Conservation (phyloP, 2,888 invertebrate species). For the Erannis defoliaria region DNA sequence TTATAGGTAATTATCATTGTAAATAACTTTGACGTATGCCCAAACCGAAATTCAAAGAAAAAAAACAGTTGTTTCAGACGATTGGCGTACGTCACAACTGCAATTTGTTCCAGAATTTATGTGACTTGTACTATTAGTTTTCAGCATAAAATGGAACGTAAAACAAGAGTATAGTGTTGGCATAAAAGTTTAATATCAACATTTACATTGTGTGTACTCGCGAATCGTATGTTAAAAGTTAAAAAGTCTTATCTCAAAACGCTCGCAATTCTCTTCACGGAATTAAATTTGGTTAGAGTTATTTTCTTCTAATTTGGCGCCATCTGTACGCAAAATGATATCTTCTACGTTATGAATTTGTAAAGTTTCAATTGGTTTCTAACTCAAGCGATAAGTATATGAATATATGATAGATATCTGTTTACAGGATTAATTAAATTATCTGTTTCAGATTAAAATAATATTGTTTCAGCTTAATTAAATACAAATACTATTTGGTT, state of each 20-base stretch:
- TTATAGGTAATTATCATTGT: too few species aligned
- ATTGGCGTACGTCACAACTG: conserved; percentile 18
- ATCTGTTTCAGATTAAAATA: too few species aligned
- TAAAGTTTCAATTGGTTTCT: not conserved
- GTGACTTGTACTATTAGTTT: conserved; percentile 15
- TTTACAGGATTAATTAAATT: too few species aligned
- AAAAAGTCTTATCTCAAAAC: conserved; percentile 12
- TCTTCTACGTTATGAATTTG: conserved; percentile 13
- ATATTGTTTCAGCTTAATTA: too few species aligned
- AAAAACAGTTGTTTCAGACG: too few species aligned
- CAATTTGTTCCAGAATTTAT: conserved; percentile 22
- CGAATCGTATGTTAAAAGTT: conserved; percentile 24
- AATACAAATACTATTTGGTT: too few species aligned
- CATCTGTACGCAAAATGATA: conserved; percentile 18
- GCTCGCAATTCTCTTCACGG: conserved; percentile 11
- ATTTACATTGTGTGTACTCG: conserved; percentile 14
- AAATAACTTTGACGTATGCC: too few species aligned
- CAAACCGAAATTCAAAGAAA: too few species aligned
- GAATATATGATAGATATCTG: too few species aligned
- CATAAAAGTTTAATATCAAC: conserved; percentile 18
- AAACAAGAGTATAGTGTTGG: conserved; percentile 12
- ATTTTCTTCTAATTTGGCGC: conserved; percentile 24
- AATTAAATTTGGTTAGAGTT: conserved; percentile 26
- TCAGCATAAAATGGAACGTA: conserved; percentile 12
- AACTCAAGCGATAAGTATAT: not conserved